A percentile compares a stretch with the other conserved stretches of the same genome.
Evolutionary conservation across 2,888 invertebrate genomes (phyloP).

Genomic region (Phalera bucephala): DNA sequence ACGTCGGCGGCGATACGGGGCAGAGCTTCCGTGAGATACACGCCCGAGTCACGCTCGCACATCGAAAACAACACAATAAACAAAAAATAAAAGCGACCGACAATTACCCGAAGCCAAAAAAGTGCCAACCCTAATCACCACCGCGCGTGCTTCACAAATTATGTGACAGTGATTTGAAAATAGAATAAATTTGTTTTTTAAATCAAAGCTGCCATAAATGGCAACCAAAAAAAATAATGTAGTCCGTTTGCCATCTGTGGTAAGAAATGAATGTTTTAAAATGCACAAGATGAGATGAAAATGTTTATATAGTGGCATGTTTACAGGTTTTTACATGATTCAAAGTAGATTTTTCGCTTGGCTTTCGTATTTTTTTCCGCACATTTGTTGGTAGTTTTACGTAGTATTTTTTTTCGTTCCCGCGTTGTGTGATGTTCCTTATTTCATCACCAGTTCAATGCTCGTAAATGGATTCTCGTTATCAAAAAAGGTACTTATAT

Average conservation of each 20-base stretch:
- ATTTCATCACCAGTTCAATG: too few species aligned
- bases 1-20: slow-evolving; percentile 51
- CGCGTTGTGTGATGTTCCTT: too few species aligned
- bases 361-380: slow-evolving; percentile 38
- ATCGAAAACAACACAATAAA: slow-evolving; percentile 32
- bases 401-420: too few species aligned
- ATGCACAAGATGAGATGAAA: slow-evolving; percentile 55
- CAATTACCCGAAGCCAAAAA: slow-evolving; percentile 32
- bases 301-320: slow-evolving; percentile 66
- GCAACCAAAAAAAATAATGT: slow-evolving; percentile 76
- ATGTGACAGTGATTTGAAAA: slow-evolving; percentile 37
- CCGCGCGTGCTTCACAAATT: slow-evolving; percentile 15
- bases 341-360: slow-evolving; percentile 47
- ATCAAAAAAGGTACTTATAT: too few species aligned
- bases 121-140: slow-evolving; percentile 34
- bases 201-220: slow-evolving; percentile 44
- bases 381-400: slow-evolving; percentile 5
- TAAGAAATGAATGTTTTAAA: slow-evolving; percentile 59
- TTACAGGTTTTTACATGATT: slow-evolving; percentile 74
- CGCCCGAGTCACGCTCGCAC: slow-evolving; percentile 18
- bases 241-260: slow-evolving; percentile 78
- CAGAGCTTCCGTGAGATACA: slow-evolving; percentile 38
- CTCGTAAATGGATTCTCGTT: too few species aligned
- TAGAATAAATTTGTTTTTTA: slow-evolving; percentile 25
- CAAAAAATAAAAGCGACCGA: slow-evolving; percentile 27